Percentiles rank a stretch among this genome's conserved stretches.
phyloP scores from a whole-genome alignment of 2,113 vertebrate species.

The Tinamus guttatus region DNA sequence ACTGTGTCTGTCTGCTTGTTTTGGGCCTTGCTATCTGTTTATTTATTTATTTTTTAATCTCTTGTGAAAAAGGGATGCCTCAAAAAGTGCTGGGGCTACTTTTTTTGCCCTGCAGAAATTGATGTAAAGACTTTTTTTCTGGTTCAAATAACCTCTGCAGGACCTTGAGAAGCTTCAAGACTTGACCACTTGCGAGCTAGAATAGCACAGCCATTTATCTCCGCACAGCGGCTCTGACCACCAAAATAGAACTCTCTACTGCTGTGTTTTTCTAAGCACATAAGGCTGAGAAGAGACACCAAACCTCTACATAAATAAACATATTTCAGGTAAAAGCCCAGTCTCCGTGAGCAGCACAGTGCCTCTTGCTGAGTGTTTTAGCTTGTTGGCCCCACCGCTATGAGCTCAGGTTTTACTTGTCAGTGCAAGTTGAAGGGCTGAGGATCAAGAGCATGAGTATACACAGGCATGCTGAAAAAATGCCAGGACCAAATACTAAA shows the following conservation, averaged over 20 bases:
- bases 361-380: background rate
- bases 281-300: background rate
- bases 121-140: background rate
- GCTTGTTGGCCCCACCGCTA: background rate
- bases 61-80: background rate
- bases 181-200: background rate
- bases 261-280: background rate
- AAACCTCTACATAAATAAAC: background rate
- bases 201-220: background rate
- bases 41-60: background rate
- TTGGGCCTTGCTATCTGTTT: background rate
- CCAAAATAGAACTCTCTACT: background rate
- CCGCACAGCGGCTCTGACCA: rapidly evolving
- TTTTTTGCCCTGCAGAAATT: background rate
- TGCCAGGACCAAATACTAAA: background rate
- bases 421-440: background rate
- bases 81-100: background rate
- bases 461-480: background rate
- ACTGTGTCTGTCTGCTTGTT: too few species aligned
- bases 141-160: background rate
- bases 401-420: background rate
- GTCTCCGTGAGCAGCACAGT: background rate
- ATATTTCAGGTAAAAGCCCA: background rate
- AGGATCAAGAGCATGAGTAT: background rate
- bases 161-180: background rate